phyloP scores from a whole-genome alignment of 2,113 vertebrate species.

The Condylura cristata region DNA sequence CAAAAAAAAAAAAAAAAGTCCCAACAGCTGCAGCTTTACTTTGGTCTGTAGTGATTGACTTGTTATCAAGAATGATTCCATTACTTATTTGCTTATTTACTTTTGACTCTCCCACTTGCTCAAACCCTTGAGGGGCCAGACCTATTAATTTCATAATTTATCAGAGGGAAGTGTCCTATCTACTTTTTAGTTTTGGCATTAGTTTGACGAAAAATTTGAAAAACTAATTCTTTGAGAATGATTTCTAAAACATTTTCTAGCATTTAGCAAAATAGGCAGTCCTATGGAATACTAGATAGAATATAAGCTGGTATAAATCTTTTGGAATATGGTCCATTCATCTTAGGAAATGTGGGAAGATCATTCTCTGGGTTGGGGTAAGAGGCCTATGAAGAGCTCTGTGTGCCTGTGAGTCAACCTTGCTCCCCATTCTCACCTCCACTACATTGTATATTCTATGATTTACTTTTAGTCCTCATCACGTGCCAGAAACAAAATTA shows the following conservation, averaged over 20 bases:
- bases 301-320: not conserved
- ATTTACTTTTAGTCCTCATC: not conserved
- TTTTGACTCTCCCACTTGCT: not conserved
- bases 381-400: no score
- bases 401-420: not conserved
- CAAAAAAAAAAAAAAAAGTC: not conserved
- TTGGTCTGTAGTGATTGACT: not conserved
- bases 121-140: not conserved
- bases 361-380: rapidly evolving
- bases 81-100: not conserved
- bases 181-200: not conserved
- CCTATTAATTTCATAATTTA: constrained; percentile 31
- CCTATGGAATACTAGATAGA: not conserved
- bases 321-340: not conserved
- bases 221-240: not conserved
- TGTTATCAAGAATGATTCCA: not conserved
- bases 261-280: not conserved
- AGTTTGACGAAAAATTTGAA: not conserved
- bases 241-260: not conserved
- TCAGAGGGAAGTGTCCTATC: not conserved
- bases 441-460: not conserved
- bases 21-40: not conserved
- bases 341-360: not conserved
- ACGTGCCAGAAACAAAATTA: not conserved
- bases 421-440: not conserved